Base-by-base conservation (phyloP, 2,888 invertebrate genomes). In the Meteorus cinctellus region DNA sequence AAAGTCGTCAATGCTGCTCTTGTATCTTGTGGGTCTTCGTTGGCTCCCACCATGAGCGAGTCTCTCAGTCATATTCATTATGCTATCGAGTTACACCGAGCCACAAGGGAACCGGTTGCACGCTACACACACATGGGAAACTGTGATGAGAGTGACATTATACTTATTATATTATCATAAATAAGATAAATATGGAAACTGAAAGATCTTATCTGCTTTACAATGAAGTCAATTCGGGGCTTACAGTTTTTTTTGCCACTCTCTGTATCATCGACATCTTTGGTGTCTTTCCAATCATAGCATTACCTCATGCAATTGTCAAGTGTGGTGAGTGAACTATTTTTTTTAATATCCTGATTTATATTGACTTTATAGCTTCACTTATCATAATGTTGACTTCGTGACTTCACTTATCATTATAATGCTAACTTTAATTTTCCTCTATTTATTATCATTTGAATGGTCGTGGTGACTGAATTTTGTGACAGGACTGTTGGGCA, bases 191-290 rank as follows among this genome's bases (percentile, higher is more conserved):
- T 71, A 89, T 89, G 89, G 82, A 78, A 81, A 82, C 81, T 59
- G 88, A 88, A 74, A 82, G 79, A 63, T 81, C 82, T 34, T 85
- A 87, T 4, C 80, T 88, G 45, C 74, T 87, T 29, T 70, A 76
- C 41, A 84, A 83, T 70, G 75, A 83, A 29, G 65, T 74, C 2
- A 84, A 80, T 76, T 81, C 86, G n/a, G 93, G 93, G 0, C 91
- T 96, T 5, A 94, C 94, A 45, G 90, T 95, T 3, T 86, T 94
- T 66, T 94, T 95, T 86, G 93, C 95, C 0, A 91, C 94, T 16
- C 90, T 96, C 59, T 96, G 96, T 87, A 93, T 96, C 34, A 91
- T 96, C 24, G 96, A 96, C 87, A 92, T 96, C 65, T 96, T 96
- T 85, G 96, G 96, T 60, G 95, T 96, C 0, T 96, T 96, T 85